phyloP scores from a whole-genome alignment of 2,113 vertebrate genomes.

The Sminthopsis crassicaudata region DNA sequence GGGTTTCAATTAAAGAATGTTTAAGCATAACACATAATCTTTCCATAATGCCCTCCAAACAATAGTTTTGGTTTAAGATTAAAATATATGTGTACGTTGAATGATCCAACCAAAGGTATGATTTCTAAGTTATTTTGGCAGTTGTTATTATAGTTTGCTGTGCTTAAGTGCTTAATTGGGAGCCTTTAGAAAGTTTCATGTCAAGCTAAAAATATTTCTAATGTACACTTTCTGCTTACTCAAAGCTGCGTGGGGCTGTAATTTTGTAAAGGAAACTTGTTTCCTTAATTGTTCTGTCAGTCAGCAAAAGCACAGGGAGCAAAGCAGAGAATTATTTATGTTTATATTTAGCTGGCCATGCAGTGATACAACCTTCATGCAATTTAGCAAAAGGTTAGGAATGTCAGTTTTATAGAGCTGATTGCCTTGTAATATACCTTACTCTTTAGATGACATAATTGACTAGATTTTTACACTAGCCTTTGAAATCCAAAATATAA shows the following conservation, averaged over 20 bases:
- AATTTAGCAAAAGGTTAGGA: conserved; percentile 63
- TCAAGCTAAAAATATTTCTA: conserved; percentile 75
- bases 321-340: conserved; percentile 50
- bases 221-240: conserved; percentile 69
- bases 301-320: conserved; percentile 44
- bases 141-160: conserved; percentile 72
- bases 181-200: conserved; percentile 71
- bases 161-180: conserved; percentile 75
- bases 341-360: conserved; percentile 73
- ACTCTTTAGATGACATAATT: conserved; percentile 41
- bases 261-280: conserved; percentile 70
- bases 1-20: conserved; percentile 16
- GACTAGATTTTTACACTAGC: conserved; percentile 1
- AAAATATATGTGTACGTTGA: conserved; percentile 32
- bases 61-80: conserved; percentile 73
- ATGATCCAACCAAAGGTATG: conserved; percentile 72
- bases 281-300: conserved; percentile 71
- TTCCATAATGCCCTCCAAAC: conserved; percentile 67
- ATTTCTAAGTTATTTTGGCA: conserved; percentile 80
- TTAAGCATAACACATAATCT: conserved; percentile 52
- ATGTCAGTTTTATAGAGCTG: conserved; percentile 39
- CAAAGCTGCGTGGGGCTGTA: conserved; percentile 71
- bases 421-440: conserved; percentile 55
- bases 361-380: conserved; percentile 63
- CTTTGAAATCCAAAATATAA: background rate